phyloP scores from a whole-genome alignment of 2,797 vertebrate species.

The Syncerus caffer region DNA sequence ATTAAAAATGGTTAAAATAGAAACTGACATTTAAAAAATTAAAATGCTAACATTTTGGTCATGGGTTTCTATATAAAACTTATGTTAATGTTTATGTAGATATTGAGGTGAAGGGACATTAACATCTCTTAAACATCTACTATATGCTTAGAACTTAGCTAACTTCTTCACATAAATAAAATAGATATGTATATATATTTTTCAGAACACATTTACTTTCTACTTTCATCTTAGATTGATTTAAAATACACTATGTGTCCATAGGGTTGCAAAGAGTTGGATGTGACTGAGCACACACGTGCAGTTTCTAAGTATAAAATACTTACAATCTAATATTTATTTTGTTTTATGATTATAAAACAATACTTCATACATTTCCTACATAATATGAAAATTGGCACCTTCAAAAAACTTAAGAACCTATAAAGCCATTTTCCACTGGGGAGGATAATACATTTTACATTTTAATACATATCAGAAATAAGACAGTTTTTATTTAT shows the following conservation, averaged over 20 bases:
- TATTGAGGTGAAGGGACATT: not conserved
- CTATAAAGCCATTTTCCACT: not conserved
- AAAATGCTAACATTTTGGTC: not conserved
- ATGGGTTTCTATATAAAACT: not conserved
- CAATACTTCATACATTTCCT: not conserved
- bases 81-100: not conserved
- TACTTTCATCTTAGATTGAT: conserved; percentile 6
- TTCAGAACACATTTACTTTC: not conserved
- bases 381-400: not conserved
- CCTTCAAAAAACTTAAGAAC: not conserved
- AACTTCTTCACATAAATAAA: not conserved
- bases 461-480: conserved; percentile 32
- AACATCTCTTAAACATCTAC: not conserved
- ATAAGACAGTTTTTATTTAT: not conserved
- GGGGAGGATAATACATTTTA: not conserved
- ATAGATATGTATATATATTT: not conserved
- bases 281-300: not conserved
- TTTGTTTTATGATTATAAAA: not conserved
- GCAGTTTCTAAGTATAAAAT: not conserved
- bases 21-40: not conserved
- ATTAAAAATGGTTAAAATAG: not conserved
- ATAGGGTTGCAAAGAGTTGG: not conserved
- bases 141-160: not conserved
- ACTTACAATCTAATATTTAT: not conserved
- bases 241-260: not conserved